phyloP scores from a whole-genome alignment of 1,140 invertebrate genomes.

The Hycleus cichorii region DNA sequence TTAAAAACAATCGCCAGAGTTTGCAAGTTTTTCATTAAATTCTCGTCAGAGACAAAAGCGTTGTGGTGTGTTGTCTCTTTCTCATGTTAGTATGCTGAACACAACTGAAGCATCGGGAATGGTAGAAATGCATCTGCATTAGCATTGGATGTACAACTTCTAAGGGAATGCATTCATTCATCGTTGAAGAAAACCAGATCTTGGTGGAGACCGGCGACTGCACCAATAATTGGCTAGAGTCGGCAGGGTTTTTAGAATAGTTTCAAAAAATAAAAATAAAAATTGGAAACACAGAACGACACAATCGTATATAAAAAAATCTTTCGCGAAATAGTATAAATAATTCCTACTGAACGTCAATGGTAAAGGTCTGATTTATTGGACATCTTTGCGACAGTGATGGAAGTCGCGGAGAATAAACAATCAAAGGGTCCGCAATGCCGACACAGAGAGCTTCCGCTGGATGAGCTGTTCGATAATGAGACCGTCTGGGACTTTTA shows the following conservation, averaged over 20 bases:
- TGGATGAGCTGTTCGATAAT: slow-evolving; percentile 23
- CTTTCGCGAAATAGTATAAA: slow-evolving; percentile 28
- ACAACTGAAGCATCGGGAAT: no score
- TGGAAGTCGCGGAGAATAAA: slow-evolving; percentile 36
- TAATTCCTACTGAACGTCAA: slow-evolving; percentile 29
- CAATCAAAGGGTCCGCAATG: slow-evolving; percentile 29
- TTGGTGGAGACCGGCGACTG: no score
- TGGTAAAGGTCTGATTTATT: slow-evolving; percentile 30
- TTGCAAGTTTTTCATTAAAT: no score
- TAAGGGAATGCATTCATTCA: slow-evolving; percentile 12
- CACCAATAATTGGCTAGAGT: slow-evolving; percentile 31
- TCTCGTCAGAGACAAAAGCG: no score
- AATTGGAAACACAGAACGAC: not conserved
- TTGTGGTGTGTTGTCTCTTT: no score
- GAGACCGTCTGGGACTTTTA: slow-evolving; percentile 13
- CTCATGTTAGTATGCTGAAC: no score
- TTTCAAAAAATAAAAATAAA: no score
- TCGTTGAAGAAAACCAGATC: slow-evolving; percentile 19
- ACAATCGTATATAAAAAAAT: slow-evolving; percentile 2
- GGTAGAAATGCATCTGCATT: no score
- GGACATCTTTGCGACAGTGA: slow-evolving; percentile 31
- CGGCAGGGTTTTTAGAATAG: slow-evolving; percentile 9
- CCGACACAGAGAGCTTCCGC: slow-evolving; percentile 19
- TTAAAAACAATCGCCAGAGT: no score
- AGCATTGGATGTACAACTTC: no score